A percentile compares a stretch with the other conserved stretches of the same genome.
These are phyloP conservation scores for Callorhinus ursinus DNA, from an alignment of 2,113 vertebrate species.

Conservation along the genomic window DNA sequence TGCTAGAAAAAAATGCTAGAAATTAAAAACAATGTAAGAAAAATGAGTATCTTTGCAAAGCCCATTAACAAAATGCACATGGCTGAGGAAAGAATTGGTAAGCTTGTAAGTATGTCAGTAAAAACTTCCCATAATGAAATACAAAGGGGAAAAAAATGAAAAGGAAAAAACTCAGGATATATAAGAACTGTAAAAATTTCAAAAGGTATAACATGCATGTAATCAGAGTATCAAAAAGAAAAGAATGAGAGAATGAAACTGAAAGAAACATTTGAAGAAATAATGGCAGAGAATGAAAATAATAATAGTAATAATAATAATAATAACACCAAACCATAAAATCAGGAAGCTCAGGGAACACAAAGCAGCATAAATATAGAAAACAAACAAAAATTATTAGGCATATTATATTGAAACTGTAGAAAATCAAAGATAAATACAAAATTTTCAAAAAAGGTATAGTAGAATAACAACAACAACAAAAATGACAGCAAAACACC, in stretches of 20 bases:
- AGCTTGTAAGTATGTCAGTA: neutral
- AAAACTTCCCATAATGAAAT: neutral
- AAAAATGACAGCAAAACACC: neutral
- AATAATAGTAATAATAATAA: neutral
- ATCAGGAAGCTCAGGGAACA: neutral
- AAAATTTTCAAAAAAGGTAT: neutral
- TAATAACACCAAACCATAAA: neutral
- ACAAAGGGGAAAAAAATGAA: neutral
- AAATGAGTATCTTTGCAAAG: neutral
- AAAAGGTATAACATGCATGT: neutral
- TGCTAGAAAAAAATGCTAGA: neutral
- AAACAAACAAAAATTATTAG: neutral
- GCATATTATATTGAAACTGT: neutral
- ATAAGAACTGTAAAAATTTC: neutral
- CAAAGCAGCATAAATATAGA: neutral
- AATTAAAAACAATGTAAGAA: neutral
- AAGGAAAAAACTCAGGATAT: neutral
- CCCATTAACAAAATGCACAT: fast-evolving
- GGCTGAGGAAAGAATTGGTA: neutral
- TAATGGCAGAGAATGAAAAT: neutral
- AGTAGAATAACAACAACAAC: neutral
- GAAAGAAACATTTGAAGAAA: neutral
- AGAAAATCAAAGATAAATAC: neutral
- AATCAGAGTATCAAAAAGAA: neutral
- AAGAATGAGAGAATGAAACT: neutral